These are phyloP conservation scores for Vireo griseus DNA, from an alignment of 2,797 vertebrate genomes.

Conservation along the genomic window DNA sequence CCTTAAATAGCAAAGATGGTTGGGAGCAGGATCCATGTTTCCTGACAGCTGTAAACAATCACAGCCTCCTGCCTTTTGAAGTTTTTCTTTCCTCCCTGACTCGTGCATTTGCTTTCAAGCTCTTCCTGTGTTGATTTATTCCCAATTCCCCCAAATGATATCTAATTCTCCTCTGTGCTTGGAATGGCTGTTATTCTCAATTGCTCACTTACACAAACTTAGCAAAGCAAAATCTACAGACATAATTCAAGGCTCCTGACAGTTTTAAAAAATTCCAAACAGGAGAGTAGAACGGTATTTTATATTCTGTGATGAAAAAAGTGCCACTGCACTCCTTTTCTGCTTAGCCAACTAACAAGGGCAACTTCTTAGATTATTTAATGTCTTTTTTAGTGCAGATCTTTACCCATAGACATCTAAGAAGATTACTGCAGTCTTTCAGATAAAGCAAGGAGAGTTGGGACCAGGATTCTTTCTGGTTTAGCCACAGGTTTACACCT, in stretches of 20 bases:
- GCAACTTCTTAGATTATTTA: neutral
- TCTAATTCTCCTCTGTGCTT: neutral
- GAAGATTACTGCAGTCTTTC: neutral
- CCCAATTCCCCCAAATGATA: neutral
- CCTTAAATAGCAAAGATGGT: neutral
- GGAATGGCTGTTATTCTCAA: neutral
- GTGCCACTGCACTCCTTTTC: neutral
- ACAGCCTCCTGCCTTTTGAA: conserved; percentile 18
- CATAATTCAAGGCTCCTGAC: neutral
- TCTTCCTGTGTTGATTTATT: conserved; percentile 9
- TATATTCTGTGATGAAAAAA: neutral
- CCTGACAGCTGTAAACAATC: conserved; percentile 31
- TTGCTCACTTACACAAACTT: neutral
- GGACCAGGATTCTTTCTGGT: neutral
- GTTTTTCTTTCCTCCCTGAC: neutral
- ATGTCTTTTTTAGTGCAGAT: neutral
- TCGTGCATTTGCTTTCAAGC: conserved; percentile 11
- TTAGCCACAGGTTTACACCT: neutral
- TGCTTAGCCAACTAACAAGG: neutral
- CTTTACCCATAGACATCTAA: neutral
- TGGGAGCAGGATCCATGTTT: conserved; percentile 17
- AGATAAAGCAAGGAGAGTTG: neutral
- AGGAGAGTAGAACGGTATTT: neutral
- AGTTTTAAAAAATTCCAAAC: neutral
- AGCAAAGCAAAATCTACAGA: neutral